phyloP scores from a whole-genome alignment of 2,888 invertebrate species.

The Blastobasis adustella region DNA sequence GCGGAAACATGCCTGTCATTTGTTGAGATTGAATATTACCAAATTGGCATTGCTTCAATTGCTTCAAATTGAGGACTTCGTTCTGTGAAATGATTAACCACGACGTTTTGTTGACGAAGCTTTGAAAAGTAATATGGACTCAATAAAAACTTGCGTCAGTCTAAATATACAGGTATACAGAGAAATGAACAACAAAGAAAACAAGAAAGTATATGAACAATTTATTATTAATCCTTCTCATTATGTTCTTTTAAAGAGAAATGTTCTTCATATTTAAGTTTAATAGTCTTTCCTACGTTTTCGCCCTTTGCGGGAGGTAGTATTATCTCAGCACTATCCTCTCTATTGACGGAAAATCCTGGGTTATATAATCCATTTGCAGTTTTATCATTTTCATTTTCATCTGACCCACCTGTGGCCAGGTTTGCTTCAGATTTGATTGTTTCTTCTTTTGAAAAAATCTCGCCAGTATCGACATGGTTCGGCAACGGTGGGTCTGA shows the following conservation, averaged over 20 bases:
- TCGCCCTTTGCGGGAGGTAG: slow-evolving; percentile 10
- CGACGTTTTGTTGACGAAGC: too few relatives aligned
- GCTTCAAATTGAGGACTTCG: too few relatives aligned
- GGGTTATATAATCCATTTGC: neutral
- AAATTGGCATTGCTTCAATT: too few relatives aligned
- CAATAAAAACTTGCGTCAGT: too few relatives aligned
- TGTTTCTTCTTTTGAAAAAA: neutral
- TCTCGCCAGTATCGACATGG: neutral
- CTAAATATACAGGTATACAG: too few relatives aligned
- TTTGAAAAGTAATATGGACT: too few relatives aligned
- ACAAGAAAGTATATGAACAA: too few relatives aligned
- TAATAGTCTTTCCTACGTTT: slow-evolving; percentile 11
- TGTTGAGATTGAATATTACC: too few relatives aligned
- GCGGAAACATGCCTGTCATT: too few relatives aligned
- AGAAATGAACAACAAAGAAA: too few relatives aligned
- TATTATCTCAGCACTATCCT: slow-evolving; percentile 22
- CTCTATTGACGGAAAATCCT: slow-evolving; percentile 14
- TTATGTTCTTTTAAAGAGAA: neutral
- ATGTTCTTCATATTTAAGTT: slow-evolving; percentile 3
- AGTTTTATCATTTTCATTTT: neutral
- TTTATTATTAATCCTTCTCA: too few relatives aligned
- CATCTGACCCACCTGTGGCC: neutral
- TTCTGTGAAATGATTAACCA: too few relatives aligned
- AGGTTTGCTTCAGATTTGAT: neutral
- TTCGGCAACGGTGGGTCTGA: slow-evolving; percentile 2